These are phyloP conservation scores for Drosophila ficusphila DNA, from an alignment of 1,140 invertebrate species.

Conservation along the genomic window DNA sequence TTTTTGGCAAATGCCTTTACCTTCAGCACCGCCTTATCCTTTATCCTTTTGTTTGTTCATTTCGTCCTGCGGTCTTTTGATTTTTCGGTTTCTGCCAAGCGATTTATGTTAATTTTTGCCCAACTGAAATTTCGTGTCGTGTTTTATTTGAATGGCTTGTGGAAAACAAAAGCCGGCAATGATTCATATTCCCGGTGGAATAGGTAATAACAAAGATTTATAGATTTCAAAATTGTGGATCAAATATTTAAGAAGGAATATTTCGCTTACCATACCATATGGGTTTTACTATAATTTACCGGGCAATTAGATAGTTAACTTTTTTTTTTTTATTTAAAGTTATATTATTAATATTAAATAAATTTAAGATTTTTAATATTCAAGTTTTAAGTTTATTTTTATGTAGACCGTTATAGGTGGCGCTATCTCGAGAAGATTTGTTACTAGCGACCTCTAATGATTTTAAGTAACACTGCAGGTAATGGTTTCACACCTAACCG, in stretches of 20 bases:
- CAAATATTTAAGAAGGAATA: neutral
- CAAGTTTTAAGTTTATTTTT: too few relatives aligned
- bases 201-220: neutral
- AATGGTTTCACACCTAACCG: too few relatives aligned
- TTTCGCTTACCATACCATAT: too few relatives aligned
- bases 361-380: too few relatives aligned
- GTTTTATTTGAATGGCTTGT: neutral
- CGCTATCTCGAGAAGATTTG: too few relatives aligned
- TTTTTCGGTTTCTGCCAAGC: slow-evolving; percentile 19
- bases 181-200: neutral
- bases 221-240: neutral
- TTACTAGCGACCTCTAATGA: too few relatives aligned
- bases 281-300: too few relatives aligned
- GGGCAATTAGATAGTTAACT: too few relatives aligned
- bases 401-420: too few relatives aligned
- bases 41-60: slow-evolving; percentile 38
- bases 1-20: slow-evolving; percentile 32
- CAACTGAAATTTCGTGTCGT: slow-evolving; percentile 18
- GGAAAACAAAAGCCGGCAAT: slow-evolving; percentile 7
- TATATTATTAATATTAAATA: too few relatives aligned
- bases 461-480: too few relatives aligned
- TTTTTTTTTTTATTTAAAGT: too few relatives aligned
- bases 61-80: slow-evolving; percentile 7
- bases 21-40: slow-evolving; percentile 17
- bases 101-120: slow-evolving; percentile 40